phyloP scores from a whole-genome alignment of 2,113 vertebrate species.

The Amblyopsis rosae region DNA sequence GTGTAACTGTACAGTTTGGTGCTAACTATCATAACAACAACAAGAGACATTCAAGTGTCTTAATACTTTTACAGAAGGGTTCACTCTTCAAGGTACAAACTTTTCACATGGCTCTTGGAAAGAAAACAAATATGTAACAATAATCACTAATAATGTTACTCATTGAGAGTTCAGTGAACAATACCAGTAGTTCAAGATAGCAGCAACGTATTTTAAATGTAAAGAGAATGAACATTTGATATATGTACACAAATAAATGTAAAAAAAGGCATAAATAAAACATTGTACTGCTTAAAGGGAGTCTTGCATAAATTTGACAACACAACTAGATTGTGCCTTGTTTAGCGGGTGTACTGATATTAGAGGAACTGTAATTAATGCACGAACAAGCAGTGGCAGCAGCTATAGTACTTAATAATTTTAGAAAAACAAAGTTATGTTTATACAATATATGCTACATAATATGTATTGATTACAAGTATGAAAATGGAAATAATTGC shows the following conservation, averaged over 20 bases:
- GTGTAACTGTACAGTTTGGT: slow-evolving; percentile 77
- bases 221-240: slow-evolving; percentile 64
- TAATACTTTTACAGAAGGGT: slow-evolving; percentile 70
- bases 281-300: slow-evolving; percentile 78
- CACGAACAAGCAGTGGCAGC: slow-evolving; percentile 74
- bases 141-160: slow-evolving; percentile 59
- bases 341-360: slow-evolving; percentile 66
- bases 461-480: slow-evolving; percentile 82
- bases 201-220: slow-evolving; percentile 78
- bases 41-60: slow-evolving; percentile 76
- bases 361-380: slow-evolving; percentile 69
- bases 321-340: slow-evolving; percentile 69
- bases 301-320: slow-evolving; percentile 78
- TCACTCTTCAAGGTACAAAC: slow-evolving; percentile 70
- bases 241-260: slow-evolving; percentile 76
- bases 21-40: slow-evolving; percentile 75
- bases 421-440: slow-evolving; percentile 77
- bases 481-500: slow-evolving; percentile 84
- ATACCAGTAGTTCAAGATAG: slow-evolving; percentile 78
- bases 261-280: slow-evolving; percentile 67
- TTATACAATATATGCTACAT: slow-evolving; percentile 83
- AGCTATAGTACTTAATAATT: slow-evolving; percentile 77
- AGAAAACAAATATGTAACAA: slow-evolving; percentile 60
- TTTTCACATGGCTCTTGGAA: slow-evolving; percentile 65
- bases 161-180: slow-evolving; percentile 66